These are phyloP conservation scores for Dasyornis broadbenti DNA, from an alignment of 2,113 vertebrate genomes.

Conservation along the genomic window DNA sequence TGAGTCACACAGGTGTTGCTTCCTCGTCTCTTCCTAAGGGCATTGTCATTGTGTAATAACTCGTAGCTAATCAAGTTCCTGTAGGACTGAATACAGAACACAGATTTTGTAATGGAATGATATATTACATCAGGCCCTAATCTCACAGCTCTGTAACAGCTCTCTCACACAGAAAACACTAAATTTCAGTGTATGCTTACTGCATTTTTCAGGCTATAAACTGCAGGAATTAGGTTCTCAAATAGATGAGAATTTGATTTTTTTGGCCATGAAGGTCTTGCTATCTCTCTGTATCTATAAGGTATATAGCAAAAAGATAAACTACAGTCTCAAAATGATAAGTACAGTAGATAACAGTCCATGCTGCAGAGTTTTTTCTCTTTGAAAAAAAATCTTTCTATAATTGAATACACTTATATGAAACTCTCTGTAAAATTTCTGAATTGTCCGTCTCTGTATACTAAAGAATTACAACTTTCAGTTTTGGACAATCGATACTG, in stretches of 20 bases:
- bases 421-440: neutral
- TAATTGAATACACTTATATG: neutral
- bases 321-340: neutral
- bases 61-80: neutral
- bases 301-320: neutral
- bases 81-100: neutral
- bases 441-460: neutral
- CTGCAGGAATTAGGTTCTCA: neutral
- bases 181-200: neutral
- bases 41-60: neutral
- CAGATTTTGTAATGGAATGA: neutral
- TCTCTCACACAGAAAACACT: neutral
- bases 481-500: neutral
- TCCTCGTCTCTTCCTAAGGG: neutral
- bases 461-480: neutral
- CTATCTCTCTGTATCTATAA: neutral
- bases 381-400: neutral
- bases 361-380: neutral
- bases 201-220: neutral
- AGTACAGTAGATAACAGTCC: neutral
- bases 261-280: neutral
- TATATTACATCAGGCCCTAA: neutral
- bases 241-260: neutral
- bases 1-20: neutral
- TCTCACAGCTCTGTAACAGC: neutral